These are phyloP conservation scores for Thermophis baileyi DNA, from an alignment of 2,113 vertebrate species.

Conservation along the genomic window DNA sequence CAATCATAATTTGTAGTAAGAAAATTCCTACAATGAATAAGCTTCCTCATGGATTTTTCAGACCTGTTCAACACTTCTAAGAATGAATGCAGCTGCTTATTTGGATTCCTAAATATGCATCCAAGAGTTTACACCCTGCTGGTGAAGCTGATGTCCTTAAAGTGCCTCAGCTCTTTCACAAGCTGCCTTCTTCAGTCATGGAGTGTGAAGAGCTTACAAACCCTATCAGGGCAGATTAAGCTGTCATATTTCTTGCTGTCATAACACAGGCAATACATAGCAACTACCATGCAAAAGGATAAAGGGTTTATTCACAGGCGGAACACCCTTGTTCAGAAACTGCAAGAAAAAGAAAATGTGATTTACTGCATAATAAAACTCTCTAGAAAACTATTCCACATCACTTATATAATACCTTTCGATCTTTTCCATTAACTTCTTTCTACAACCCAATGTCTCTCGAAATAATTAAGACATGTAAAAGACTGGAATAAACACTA, in stretches of 20 bases:
- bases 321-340: not conserved
- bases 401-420: not conserved
- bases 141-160: conserved; percentile 10
- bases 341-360: not conserved
- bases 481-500: not conserved
- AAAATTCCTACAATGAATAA: not conserved
- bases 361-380: not conserved
- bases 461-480: not conserved
- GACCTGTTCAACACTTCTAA: not conserved
- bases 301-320: not conserved
- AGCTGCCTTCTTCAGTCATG: not conserved
- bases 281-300: not conserved
- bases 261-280: conserved; percentile 20
- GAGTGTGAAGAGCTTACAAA: conserved; percentile 2
- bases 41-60: not conserved
- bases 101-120: conserved; percentile 2
- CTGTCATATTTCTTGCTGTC: not conserved
- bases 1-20: not conserved
- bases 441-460: not conserved
- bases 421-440: not conserved
- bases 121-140: not conserved
- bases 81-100: conserved; percentile 1
- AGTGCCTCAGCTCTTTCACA: not conserved
- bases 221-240: conserved; percentile 3
- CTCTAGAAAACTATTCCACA: not conserved